Evolutionary conservation across 2,888 invertebrate species (phyloP).

Genomic region (Lycaena phlaeas): DNA sequence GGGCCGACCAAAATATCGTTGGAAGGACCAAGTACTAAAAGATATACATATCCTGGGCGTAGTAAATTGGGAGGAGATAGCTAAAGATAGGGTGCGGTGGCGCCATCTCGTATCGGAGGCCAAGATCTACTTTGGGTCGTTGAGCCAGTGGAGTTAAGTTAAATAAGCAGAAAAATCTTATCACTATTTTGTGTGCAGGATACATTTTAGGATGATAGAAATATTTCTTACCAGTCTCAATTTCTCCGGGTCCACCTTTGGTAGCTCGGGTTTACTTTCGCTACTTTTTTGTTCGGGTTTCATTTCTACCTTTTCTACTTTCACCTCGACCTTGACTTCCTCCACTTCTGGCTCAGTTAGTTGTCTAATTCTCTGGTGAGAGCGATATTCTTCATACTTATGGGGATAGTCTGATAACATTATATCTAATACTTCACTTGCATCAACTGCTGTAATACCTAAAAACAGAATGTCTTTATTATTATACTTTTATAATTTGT

Average conservation of each 20-base stretch:
- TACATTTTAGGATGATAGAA: too few species aligned
- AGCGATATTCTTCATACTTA: constrained; percentile 93
- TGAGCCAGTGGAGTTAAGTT: too few species aligned
- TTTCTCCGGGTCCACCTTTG: constrained; percentile 51
- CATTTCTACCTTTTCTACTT: constrained; percentile 27
- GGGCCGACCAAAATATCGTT: too few species aligned
- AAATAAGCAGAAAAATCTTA: too few species aligned
- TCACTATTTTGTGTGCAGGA: too few species aligned
- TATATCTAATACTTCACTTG: constrained; percentile 94
- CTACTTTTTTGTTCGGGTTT: constrained; percentile 34
- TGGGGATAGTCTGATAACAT: constrained; percentile 96
- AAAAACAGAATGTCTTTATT: constrained; percentile 3
- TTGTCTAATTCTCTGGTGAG: constrained; percentile 75
- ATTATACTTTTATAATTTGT: too few species aligned
- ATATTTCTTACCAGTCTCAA: constrained; percentile 47
- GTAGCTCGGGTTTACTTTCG: constrained; percentile 38
- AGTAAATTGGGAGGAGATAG: too few species aligned
- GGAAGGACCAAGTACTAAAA: too few species aligned
- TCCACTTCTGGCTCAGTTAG: constrained; percentile 25
- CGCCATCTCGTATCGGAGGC: too few species aligned
- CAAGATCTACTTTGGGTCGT: too few species aligned
- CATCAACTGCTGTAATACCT: constrained; percentile 91
- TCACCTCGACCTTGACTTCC: constrained; percentile 24
- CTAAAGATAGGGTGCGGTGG: too few species aligned
- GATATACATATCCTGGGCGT: too few species aligned